These are phyloP conservation scores for Laodelphax striatellus DNA, from an alignment of 1,140 invertebrate species.

Conservation along the genomic window DNA sequence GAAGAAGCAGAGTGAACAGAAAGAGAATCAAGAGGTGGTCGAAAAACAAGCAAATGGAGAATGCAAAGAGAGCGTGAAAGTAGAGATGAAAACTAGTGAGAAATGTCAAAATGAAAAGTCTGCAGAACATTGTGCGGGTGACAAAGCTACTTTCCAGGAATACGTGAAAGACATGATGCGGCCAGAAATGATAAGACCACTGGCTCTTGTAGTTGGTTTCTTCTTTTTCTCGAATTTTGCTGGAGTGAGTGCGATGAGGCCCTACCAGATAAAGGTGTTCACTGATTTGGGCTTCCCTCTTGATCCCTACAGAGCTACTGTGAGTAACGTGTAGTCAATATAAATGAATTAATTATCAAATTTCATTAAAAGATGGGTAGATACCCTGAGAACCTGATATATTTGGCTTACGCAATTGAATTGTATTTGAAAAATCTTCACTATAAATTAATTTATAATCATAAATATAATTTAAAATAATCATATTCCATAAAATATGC, in stretches of 20 bases:
- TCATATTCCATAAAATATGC: no score
- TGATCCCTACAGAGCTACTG: conserved; percentile 33
- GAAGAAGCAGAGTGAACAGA: background rate
- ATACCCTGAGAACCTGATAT: no score
- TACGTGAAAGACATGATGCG: conserved; percentile 31
- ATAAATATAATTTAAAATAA: no score
- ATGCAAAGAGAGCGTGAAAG: conserved; percentile 3
- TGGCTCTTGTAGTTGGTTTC: conserved; percentile 34
- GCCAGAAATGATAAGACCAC: conserved; percentile 37
- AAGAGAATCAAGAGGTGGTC: background rate
- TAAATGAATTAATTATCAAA: conserved; percentile 1
- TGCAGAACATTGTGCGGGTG: background rate
- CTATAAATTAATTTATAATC: no score
- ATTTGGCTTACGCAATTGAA: no score
- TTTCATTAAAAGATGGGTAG: no score
- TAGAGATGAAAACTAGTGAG: background rate
- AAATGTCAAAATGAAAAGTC: background rate
- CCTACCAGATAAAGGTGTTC: conserved; percentile 44
- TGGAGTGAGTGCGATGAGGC: conserved; percentile 40
- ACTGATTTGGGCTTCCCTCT: conserved; percentile 35
- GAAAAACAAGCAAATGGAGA: conserved; percentile 4
- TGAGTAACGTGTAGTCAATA: conserved; percentile 23
- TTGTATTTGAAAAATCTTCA: no score
- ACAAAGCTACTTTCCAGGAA: conserved; percentile 8
- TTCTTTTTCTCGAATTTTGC: conserved; percentile 38